These are phyloP conservation scores for Linepithema humile DNA, from an alignment of 1,140 invertebrate species.

Conservation along the genomic window DNA sequence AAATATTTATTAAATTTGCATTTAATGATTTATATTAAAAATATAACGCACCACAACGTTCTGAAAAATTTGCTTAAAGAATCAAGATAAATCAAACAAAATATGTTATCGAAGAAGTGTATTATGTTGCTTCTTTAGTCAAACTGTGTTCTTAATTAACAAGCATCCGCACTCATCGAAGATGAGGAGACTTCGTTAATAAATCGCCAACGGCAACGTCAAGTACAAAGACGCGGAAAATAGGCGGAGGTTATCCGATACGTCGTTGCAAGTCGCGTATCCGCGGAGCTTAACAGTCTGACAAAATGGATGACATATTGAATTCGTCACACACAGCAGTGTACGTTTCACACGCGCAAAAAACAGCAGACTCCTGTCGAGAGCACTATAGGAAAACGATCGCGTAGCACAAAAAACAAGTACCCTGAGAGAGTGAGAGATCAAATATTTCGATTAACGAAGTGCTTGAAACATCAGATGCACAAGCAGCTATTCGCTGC, in stretches of 20 bases:
- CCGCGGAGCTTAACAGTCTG: slow-evolving; percentile 31
- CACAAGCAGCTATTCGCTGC: slow-evolving; percentile 44
- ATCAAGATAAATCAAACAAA: background rate
- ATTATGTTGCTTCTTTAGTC: slow-evolving; percentile 19
- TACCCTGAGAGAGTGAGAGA: slow-evolving; percentile 28
- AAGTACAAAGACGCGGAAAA: slow-evolving; percentile 14
- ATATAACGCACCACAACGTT: background rate
- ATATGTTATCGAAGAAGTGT: slow-evolving; percentile 7
- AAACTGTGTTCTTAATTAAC: slow-evolving; percentile 36
- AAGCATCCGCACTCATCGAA: slow-evolving; percentile 43
- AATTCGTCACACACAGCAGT: slow-evolving; percentile 45
- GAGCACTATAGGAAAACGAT: slow-evolving; percentile 52
- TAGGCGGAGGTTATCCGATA: slow-evolving; percentile 32
- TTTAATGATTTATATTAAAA: background rate
- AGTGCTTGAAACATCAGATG: slow-evolving; percentile 53
- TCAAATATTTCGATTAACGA: slow-evolving; percentile 57
- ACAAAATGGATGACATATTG: slow-evolving; percentile 50
- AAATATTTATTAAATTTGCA: background rate
- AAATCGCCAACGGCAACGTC: slow-evolving; percentile 42
- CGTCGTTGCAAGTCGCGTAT: slow-evolving; percentile 8
- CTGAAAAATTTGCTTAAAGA: background rate
- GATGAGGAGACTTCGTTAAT: slow-evolving; percentile 31
- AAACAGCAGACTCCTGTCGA: slow-evolving; percentile 31
- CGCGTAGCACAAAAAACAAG: slow-evolving; percentile 38
- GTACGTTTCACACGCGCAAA: slow-evolving; percentile 45